A percentile compares a stretch with the other conserved stretches of the same genome.
Conservation (phyloP, 2,797 vertebrate species). For the Phataginus tetradactyla region DNA sequence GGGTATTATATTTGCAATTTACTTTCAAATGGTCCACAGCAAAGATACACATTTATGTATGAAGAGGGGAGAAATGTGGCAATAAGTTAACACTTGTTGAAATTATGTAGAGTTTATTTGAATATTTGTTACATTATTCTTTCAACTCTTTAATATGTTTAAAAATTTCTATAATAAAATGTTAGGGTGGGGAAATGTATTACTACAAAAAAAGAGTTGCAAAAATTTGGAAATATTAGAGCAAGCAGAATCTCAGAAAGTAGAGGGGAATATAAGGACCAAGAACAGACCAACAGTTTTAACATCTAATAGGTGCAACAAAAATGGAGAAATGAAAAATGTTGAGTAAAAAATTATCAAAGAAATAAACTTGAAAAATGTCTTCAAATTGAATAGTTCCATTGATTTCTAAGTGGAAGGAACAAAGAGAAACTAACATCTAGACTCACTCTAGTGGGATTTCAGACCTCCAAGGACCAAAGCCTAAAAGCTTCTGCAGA, state of each 20-base stretch:
- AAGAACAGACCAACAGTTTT: background rate
- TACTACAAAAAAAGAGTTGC: background rate
- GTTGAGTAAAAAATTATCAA: background rate
- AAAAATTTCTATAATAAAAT: background rate
- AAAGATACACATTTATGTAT: background rate
- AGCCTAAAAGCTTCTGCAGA: background rate
- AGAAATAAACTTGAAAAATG: background rate
- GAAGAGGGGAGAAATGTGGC: background rate
- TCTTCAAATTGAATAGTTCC: background rate
- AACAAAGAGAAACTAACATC: background rate
- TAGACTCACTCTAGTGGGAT: background rate
- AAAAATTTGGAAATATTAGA: slow-evolving; percentile 1
- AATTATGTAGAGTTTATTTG: background rate
- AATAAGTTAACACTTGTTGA: slow-evolving; percentile 1
- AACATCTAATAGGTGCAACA: background rate
- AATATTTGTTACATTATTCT: background rate
- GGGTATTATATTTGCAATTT: background rate
- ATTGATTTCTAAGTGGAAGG: background rate
- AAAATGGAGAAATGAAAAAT: background rate
- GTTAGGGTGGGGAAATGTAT: background rate
- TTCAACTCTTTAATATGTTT: background rate
- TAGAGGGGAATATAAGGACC: background rate
- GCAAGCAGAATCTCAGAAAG: background rate
- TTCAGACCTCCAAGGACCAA: background rate
- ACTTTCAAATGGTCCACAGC: background rate